phyloP scores from a whole-genome alignment of 2,113 vertebrate genomes.

The Orycteropus afer region DNA sequence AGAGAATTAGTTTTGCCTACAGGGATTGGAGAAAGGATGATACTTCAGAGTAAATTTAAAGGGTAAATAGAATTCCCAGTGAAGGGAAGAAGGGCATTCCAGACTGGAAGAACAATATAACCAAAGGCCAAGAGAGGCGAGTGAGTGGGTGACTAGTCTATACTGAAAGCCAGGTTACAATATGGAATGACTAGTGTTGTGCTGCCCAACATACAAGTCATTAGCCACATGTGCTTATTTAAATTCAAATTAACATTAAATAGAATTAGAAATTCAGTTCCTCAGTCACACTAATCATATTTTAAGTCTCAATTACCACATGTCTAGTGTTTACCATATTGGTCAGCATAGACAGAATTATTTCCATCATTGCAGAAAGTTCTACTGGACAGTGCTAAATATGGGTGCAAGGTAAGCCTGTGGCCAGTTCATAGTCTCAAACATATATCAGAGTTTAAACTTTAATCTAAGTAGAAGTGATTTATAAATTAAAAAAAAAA shows the following conservation, averaged over 20 bases:
- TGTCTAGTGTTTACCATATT: neutral
- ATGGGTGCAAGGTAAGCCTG: neutral
- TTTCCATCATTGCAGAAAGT: neutral
- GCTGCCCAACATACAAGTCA: neutral
- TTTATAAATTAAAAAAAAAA: constrained; percentile 5
- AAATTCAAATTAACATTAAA: neutral
- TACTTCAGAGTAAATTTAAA: neutral
- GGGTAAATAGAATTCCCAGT: neutral
- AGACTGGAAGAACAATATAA: neutral
- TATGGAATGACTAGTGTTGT: neutral
- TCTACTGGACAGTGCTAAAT: neutral
- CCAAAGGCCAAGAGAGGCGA: neutral
- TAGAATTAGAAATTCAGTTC: neutral
- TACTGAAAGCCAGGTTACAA: neutral
- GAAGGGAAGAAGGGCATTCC: neutral
- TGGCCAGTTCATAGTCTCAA: neutral
- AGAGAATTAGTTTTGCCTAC: neutral
- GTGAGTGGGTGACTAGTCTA: neutral
- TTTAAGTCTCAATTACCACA: neutral
- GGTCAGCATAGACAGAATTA: neutral
- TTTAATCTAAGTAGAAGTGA: neutral
- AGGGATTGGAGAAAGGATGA: neutral
- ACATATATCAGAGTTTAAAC: neutral
- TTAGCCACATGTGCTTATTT: neutral
- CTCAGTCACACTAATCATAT: neutral